phyloP scores from a whole-genome alignment of 2,797 vertebrate genomes.

The Sebastolobus alascanus region DNA sequence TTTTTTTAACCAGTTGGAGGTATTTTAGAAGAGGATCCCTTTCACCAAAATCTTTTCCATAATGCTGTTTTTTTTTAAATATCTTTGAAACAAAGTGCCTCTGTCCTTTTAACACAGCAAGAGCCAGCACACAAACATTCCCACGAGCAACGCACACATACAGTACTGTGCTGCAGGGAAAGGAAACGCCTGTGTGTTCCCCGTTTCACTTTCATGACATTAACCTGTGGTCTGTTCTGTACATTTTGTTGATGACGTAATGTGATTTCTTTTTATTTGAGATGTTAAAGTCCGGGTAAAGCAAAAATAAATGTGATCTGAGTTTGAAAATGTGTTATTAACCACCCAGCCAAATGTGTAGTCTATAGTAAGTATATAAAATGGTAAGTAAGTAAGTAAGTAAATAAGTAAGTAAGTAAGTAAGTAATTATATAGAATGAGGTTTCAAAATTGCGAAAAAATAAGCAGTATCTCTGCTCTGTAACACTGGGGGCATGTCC shows the following conservation, averaged over 20 bases:
- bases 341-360: no score
- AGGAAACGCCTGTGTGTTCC: not conserved
- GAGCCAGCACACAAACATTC: not conserved
- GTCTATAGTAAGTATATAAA: no score
- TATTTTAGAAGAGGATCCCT: not conserved
- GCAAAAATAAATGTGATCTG: no score
- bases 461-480: no score
- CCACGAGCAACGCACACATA: not conserved
- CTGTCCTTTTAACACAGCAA: not conserved
- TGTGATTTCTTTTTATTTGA: not conserved
- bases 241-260: conserved; percentile 14
- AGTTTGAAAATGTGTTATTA: no score
- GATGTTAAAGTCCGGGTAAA: not conserved
- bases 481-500: no score
- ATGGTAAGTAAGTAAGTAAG: not conserved
- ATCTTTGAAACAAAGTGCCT: not conserved
- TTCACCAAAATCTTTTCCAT: not conserved
- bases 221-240: conserved; percentile 17
- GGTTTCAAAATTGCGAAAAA: no score
- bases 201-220: conserved; percentile 1
- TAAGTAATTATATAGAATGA: not conserved
- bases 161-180: not conserved
- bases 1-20: not conserved
- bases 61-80: not conserved
- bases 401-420: not conserved